Evolutionary conservation across 2,113 vertebrate genomes (phyloP).

Genomic region (Narcine bancroftii): DNA sequence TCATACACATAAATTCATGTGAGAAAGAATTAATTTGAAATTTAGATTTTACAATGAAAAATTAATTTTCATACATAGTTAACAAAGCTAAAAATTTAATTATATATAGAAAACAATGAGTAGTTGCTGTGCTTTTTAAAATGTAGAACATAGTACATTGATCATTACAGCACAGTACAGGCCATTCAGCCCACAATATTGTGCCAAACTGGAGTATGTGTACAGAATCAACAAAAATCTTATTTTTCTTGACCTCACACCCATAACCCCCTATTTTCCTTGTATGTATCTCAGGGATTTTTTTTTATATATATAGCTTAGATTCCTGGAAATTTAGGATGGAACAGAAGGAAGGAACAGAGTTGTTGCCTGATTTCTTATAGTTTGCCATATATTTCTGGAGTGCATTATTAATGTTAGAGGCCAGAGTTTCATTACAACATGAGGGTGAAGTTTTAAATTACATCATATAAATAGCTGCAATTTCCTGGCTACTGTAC

Average conservation of each 20-base stretch:
- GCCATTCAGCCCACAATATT: too few relatives aligned
- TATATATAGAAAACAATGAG: neutral
- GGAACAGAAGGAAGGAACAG: neutral
- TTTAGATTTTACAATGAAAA: neutral
- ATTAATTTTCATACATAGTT: neutral
- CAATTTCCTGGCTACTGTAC: neutral
- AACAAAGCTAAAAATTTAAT: neutral
- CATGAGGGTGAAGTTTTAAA: neutral
- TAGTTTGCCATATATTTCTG: neutral
- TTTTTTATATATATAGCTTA: too few relatives aligned
- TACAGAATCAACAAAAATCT: too few relatives aligned
- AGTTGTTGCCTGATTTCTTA: neutral
- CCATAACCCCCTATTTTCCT: too few relatives aligned
- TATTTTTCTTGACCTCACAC: too few relatives aligned
- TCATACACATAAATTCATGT: neutral
- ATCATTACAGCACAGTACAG: too few relatives aligned
- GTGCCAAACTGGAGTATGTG: too few relatives aligned
- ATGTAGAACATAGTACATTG: too few relatives aligned
- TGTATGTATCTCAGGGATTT: too few relatives aligned
- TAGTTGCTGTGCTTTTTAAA: neutral
- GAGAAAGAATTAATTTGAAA: neutral
- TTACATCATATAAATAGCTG: neutral
- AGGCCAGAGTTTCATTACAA: neutral
- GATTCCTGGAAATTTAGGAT: too few relatives aligned
- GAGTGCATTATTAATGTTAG: neutral